phyloP scores from a whole-genome alignment of 1,140 invertebrate species.

The Drosophila albomicans region DNA sequence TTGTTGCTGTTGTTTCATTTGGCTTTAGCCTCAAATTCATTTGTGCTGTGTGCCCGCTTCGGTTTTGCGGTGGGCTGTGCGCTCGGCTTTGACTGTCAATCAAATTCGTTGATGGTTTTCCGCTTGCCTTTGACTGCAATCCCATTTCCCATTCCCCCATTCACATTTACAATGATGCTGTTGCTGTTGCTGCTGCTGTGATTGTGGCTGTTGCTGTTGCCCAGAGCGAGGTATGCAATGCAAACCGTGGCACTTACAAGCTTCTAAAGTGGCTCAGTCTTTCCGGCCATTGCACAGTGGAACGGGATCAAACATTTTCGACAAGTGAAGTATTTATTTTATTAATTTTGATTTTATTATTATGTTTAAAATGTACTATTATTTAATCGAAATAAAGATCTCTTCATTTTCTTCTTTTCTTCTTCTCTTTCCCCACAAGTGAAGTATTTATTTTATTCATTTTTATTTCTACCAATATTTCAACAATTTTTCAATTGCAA shows the following conservation, averaged over 20 bases:
- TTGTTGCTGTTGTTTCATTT: slow-evolving; percentile 30
- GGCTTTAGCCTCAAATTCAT: slow-evolving; percentile 42
- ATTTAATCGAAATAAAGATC: no score
- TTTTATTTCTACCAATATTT: no score
- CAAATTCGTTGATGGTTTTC: slow-evolving; percentile 55
- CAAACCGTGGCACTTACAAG: slow-evolving; percentile 19
- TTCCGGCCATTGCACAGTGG: slow-evolving; percentile 44
- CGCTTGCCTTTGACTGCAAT: slow-evolving; percentile 53
- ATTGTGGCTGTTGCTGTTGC: background rate
- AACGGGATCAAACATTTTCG: background rate
- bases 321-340: background rate
- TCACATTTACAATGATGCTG: slow-evolving; percentile 16
- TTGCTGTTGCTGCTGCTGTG: background rate
- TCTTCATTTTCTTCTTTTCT: no score
- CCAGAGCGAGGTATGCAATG: slow-evolving; percentile 15
- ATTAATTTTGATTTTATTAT: background rate
- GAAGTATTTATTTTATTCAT: background rate
- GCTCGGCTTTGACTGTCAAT: slow-evolving; percentile 52
- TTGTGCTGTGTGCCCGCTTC: slow-evolving; percentile 19
- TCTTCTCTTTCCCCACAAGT: background rate
- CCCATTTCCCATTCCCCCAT: slow-evolving; percentile 36
- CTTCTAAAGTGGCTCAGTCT: slow-evolving; percentile 47
- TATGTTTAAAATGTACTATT: no score
- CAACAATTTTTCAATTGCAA: no score
- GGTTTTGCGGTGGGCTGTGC: slow-evolving; percentile 28